Evolutionary conservation across 2,113 vertebrate species (phyloP).

Genomic region (Monarcha castaneiventris): DNA sequence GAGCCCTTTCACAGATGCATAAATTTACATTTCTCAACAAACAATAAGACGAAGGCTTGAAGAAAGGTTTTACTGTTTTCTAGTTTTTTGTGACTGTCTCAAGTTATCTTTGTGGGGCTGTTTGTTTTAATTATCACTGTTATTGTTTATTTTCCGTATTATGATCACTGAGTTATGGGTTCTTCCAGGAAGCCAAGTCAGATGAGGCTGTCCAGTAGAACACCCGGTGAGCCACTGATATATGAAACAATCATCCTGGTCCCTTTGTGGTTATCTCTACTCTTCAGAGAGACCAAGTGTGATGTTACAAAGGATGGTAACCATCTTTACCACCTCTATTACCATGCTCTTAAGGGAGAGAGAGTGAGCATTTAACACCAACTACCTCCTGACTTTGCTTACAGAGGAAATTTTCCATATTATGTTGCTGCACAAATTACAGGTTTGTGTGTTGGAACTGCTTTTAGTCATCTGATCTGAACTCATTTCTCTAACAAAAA

Average conservation of each 20-base stretch:
- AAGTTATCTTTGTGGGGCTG: not conserved
- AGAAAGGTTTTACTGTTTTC: not conserved
- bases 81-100: not conserved
- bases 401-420: not conserved
- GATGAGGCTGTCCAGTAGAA: not conserved
- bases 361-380: not conserved
- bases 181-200: not conserved
- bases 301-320: not conserved
- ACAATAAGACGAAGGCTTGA: not conserved
- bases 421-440: not conserved
- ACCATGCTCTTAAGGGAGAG: not conserved
- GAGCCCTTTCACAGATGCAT: not conserved
- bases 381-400: not conserved
- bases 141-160: not conserved
- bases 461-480: not conserved
- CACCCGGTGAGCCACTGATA: accelerated
- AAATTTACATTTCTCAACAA: not conserved
- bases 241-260: accelerated
- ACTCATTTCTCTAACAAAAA: not conserved
- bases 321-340: not conserved
- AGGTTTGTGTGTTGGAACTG: not conserved
- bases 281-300: not conserved
- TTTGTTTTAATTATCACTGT: not conserved
- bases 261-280: not conserved
- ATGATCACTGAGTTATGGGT: not conserved